Base-by-base conservation (phyloP, 1,140 invertebrate species). In the Drosophila simulans region DNA sequence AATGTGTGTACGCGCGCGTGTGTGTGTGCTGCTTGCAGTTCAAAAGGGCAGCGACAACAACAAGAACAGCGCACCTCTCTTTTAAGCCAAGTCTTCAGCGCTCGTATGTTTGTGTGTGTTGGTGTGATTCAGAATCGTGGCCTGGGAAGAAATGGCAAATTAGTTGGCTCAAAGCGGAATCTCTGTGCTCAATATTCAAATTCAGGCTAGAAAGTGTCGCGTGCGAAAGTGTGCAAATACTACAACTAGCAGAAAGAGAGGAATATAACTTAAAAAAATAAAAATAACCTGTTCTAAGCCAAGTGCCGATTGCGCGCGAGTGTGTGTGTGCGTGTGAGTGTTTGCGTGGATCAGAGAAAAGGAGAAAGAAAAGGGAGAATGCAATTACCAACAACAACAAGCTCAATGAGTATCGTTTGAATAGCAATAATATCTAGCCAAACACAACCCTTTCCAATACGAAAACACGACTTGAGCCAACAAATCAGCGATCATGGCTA, bases 121-220 rank as follows among this genome's bases (percentile, higher is more conserved):
- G 10, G 20, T 22, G 42, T 56, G 58, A 55, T 27, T 56, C 43
- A 35, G 17, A 73, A 48, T 83, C 79, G 75, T 80, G 56, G 55
- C 71, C 37, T 58, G 63, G 46, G 57, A 60, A 59, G 48, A 78
- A 37, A 15, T 56, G 43, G 59, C 66, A 66, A 76, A 68, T 66
- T 68, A 66, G 48, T 53, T 74, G 62, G 72, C 76, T 86, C 60
- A 77, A 86, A 69, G 60, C 66, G 79, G 66, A 84, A 62, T 62
- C 59, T 84, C 66, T 81, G 73, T 86, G 82, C 78, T 79, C 79
- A 88, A 88, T 76, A 79, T 75, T 82, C 56, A 72, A 66, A 85
- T 84, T 76, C 72, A 77, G 63, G 72, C 84, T 89, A 89, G 84
- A 88, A 88, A 88, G 83, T 88, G 83, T 86, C 83, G 83, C 83